Conservation (phyloP, 2,113 vertebrate species). For the Mugil cephalus region DNA sequence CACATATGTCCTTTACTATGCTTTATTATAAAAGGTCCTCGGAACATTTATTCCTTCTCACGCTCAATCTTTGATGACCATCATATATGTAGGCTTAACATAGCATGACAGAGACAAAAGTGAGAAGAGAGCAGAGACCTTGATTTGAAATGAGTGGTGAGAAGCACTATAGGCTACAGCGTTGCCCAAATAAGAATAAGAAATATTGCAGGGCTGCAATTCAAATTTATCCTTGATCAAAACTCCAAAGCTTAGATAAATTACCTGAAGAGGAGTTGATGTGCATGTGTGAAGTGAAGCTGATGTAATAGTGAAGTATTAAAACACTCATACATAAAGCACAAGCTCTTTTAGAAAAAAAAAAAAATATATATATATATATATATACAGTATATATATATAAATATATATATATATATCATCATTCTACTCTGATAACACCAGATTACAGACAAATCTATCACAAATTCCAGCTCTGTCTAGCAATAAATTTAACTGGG, state of each 20-base stretch:
- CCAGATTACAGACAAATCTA: constrained; percentile 12
- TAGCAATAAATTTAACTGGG: constrained; percentile 42
- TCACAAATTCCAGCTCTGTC: constrained; percentile 32
- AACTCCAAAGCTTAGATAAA: too few relatives aligned
- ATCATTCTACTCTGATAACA: too few relatives aligned
- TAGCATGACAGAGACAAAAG: constrained; percentile 1
- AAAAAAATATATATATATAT: too few relatives aligned
- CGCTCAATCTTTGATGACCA: neutral
- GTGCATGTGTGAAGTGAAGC: constrained; percentile 11
- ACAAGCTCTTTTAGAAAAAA: neutral
- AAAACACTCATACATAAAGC: constrained; percentile 17
- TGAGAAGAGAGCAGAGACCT: neutral
- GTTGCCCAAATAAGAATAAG: too few relatives aligned
- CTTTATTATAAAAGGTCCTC: neutral
- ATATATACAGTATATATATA: too few relatives aligned
- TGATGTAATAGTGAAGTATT: neutral
- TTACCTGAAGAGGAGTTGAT: neutral
- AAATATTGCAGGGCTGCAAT: too few relatives aligned
- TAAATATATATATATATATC: too few relatives aligned
- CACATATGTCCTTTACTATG: neutral
- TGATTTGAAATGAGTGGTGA: constrained; percentile 18
- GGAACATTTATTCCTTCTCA: neutral
- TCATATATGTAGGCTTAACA: constrained; percentile 10
- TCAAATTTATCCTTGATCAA: too few relatives aligned
- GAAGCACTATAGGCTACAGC: too few relatives aligned